Evolutionary conservation across 1,140 invertebrate species (phyloP).

Genomic region (Neodiprion pinetum): DNA sequence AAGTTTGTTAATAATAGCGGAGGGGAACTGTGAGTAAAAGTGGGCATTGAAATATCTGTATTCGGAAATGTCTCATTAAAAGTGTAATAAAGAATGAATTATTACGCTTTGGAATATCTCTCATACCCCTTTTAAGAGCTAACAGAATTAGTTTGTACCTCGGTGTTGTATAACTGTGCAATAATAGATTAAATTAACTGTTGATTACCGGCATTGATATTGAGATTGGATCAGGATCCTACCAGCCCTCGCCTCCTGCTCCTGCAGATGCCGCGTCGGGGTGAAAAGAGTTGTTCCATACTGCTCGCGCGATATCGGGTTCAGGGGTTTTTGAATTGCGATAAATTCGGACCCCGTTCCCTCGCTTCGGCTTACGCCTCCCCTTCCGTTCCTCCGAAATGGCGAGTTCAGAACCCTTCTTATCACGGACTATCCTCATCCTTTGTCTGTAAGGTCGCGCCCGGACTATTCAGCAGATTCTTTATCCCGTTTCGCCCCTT

Average conservation of each 20-base stretch:
- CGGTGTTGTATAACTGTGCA: background rate
- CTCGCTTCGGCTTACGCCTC: too few relatives aligned
- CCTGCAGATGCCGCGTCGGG: too few relatives aligned
- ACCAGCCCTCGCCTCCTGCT: too few relatives aligned
- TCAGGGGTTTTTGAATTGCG: background rate
- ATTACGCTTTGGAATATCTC: background rate
- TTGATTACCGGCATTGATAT: slow-evolving; percentile 6
- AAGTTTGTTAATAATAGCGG: background rate
- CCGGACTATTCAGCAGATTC: background rate
- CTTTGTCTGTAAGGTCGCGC: background rate
- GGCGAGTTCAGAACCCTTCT: background rate
- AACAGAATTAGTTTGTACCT: background rate
- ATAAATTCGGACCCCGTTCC: background rate
- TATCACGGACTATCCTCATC: background rate
- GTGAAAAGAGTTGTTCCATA: background rate
- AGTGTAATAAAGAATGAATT: background rate
- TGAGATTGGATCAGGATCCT: background rate
- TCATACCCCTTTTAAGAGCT: background rate
- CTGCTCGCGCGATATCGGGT: background rate
- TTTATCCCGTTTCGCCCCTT: background rate
- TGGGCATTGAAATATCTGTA: background rate
- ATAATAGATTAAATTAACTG: background rate
- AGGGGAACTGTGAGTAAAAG: too few relatives aligned
- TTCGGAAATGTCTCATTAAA: slow-evolving; percentile 7
- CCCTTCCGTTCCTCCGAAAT: background rate